Conservation (phyloP, 2,888 invertebrate species). For the Norana najaformis region DNA sequence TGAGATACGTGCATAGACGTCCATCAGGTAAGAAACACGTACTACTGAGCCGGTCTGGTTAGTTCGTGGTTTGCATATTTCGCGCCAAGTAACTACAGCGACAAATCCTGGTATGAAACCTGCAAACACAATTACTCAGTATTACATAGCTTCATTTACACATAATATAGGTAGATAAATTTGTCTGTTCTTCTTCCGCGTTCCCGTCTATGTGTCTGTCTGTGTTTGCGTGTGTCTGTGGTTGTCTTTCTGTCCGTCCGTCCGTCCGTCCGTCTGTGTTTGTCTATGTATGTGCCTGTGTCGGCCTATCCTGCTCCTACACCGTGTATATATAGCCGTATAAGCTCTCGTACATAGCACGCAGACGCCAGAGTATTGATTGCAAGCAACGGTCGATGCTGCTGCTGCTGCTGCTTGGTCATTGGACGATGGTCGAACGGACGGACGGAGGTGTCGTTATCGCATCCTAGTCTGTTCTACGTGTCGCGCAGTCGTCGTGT, state of each 20-base stretch:
- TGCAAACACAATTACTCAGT: neutral
- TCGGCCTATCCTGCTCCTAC: neutral
- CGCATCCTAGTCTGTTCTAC: neutral
- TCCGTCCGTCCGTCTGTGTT: neutral
- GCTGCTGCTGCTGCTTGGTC: neutral
- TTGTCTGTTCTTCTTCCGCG: neutral
- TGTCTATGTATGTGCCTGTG: neutral
- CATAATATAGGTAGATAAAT: neutral
- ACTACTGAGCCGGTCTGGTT: neutral
- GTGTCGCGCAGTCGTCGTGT: neutral
- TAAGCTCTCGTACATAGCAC: neutral
- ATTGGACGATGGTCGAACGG: neutral
- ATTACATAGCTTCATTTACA: neutral
- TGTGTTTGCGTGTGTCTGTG: neutral
- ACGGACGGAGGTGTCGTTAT: neutral
- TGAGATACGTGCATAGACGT: neutral
- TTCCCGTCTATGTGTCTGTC: neutral
- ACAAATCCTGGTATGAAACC: neutral
- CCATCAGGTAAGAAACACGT: neutral
- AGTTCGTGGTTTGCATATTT: neutral
- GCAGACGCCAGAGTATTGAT: neutral
- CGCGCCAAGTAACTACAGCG: conserved; percentile 1
- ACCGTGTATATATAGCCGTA: neutral
- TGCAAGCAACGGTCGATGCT: neutral
- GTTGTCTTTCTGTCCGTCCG: neutral